Percentiles rank a stretch among this genome's conserved stretches.
These are phyloP conservation scores for Batillaria attramentaria DNA, from an alignment of 1,140 invertebrate genomes.

Conservation along the genomic window DNA sequence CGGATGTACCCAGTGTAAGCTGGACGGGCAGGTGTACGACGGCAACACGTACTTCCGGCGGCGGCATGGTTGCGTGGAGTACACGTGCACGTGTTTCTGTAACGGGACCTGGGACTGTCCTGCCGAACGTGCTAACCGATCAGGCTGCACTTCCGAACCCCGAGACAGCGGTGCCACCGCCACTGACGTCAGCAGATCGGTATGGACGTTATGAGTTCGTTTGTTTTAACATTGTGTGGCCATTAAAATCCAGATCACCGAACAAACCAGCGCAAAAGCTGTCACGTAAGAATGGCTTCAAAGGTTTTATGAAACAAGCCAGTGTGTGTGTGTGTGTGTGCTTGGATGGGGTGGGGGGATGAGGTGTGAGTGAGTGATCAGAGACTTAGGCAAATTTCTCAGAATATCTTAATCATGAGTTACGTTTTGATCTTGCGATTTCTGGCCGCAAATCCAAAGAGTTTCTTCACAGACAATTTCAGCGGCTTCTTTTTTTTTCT, in stretches of 20 bases:
- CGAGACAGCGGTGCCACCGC: background rate
- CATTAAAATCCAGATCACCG: too few species aligned
- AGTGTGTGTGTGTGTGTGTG: background rate
- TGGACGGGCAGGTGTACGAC: slow-evolving; percentile 42
- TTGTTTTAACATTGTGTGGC: too few species aligned
- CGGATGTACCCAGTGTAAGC: slow-evolving; percentile 44
- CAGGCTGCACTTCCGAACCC: slow-evolving; percentile 43
- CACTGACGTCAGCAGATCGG: background rate
- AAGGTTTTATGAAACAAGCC: too few species aligned
- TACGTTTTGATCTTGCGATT: too few species aligned
- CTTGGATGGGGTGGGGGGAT: background rate
- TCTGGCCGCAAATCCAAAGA: too few species aligned
- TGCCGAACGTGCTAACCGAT: slow-evolving; percentile 28
- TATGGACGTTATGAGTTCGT: too few species aligned
- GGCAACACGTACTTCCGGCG: slow-evolving; percentile 47
- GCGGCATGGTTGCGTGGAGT: slow-evolving; percentile 42
- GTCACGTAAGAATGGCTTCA: too few species aligned
- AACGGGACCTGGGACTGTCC: slow-evolving; percentile 50
- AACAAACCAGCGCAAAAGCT: too few species aligned
- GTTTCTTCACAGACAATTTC: background rate
- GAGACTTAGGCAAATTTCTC: too few species aligned
- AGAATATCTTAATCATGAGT: too few species aligned
- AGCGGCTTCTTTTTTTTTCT: background rate
- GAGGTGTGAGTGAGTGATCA: background rate
- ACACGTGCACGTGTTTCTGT: slow-evolving; percentile 48